A percentile compares a stretch with the other conserved stretches of the same genome.
phyloP scores from a whole-genome alignment of 2,113 vertebrate species.

The Balaenoptera acutorostrata region DNA sequence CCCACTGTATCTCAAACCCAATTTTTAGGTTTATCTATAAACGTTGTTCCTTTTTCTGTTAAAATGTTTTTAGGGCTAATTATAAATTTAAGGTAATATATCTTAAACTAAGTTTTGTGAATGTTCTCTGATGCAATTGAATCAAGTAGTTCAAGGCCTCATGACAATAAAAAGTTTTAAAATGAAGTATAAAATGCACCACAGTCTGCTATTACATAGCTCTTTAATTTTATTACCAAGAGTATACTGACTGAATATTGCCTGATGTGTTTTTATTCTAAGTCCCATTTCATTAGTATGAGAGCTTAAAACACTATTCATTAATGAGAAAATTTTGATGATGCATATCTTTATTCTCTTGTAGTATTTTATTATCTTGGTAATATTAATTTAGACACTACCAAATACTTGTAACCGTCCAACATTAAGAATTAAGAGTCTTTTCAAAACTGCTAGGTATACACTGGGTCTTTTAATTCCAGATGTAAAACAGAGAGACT shows the following conservation, averaged over 20 bases:
- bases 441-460: neutral
- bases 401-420: neutral
- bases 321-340: neutral
- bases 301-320: neutral
- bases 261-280: neutral
- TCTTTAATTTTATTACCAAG: neutral
- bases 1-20: neutral
- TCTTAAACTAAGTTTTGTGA: neutral
- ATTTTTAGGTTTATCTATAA: neutral
- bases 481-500: neutral
- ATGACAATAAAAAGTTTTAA: neutral
- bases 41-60: neutral
- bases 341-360: neutral
- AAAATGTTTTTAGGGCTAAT: neutral
- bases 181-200: neutral
- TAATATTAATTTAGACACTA: constrained; percentile 19
- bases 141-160: neutral
- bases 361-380: constrained; percentile 19
- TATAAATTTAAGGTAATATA: neutral
- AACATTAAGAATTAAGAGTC: neutral
- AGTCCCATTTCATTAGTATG: neutral
- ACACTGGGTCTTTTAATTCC: neutral
- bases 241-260: neutral
- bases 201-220: neutral
- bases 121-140: neutral